Conservation (phyloP, 2,888 invertebrate genomes). For the Hybos culiciformis region DNA sequence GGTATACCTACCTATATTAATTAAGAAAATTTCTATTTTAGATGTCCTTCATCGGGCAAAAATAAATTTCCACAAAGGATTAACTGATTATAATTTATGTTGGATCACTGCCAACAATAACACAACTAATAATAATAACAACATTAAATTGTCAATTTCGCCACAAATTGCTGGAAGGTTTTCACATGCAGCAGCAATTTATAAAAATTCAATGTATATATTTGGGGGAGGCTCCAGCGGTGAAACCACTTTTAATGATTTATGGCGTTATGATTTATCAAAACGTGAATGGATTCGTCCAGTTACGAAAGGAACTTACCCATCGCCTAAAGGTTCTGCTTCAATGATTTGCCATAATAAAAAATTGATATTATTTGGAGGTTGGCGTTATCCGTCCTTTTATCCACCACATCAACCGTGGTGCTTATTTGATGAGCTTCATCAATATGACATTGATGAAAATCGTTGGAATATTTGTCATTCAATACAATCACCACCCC, state of each 20-base stretch:
- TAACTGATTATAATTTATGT: slow-evolving; percentile 58
- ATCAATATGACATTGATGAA: slow-evolving; percentile 65
- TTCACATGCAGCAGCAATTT: slow-evolving; percentile 78
- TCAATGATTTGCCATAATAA: slow-evolving; percentile 80
- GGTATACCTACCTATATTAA: background rate
- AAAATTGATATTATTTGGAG: slow-evolving; percentile 78
- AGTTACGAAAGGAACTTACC: slow-evolving; percentile 63
- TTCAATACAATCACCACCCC: slow-evolving; percentile 25
- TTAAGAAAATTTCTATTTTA: slow-evolving; percentile 32
- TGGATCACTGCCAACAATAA: slow-evolving; percentile 53
- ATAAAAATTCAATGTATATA: slow-evolving; percentile 79
- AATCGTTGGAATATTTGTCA: slow-evolving; percentile 56
- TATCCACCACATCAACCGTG: slow-evolving; percentile 74
- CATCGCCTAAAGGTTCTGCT: slow-evolving; percentile 91
- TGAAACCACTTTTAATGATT: slow-evolving; percentile 90
- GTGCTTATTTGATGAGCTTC: slow-evolving; percentile 83
- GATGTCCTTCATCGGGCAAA: slow-evolving; percentile 66
- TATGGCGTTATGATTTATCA: slow-evolving; percentile 86
- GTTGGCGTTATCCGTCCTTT: slow-evolving; percentile 86
- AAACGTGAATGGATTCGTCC: slow-evolving; percentile 74
- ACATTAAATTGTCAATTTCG: background rate
- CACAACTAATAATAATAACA: slow-evolving; percentile 15
- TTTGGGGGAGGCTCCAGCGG: slow-evolving; percentile 93
- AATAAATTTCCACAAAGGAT: slow-evolving; percentile 60
- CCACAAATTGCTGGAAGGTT: slow-evolving; percentile 66